Percentiles rank a stretch among this genome's conserved stretches.
These are phyloP conservation scores for Rhabditoides inermis DNA, from an alignment of 2,888 invertebrate genomes.

Conservation along the genomic window DNA sequence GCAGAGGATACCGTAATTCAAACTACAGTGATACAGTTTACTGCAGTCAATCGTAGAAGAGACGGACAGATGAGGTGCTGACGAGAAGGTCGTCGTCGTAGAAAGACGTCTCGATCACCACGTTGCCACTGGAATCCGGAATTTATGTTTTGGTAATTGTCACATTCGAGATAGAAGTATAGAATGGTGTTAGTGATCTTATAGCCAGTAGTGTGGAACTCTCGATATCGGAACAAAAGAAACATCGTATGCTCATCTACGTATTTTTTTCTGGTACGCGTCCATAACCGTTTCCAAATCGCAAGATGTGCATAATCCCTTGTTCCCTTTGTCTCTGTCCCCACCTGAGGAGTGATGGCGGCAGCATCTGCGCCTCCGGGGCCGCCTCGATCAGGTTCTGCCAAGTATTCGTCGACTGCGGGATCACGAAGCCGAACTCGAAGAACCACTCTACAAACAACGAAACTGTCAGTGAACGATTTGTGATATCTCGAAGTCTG, in stretches of 20 bases:
- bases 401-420: conserved; percentile 98
- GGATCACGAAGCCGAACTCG: conserved; percentile 97
- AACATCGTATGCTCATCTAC: too few relatives aligned
- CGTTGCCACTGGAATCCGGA: conserved; percentile 84
- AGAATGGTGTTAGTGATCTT: too few relatives aligned
- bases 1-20: too few relatives aligned
- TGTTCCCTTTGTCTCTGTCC: neutral
- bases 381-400: conserved; percentile 96
- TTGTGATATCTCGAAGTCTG: too few relatives aligned
- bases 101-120: conserved; percentile 91
- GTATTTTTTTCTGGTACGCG: too few relatives aligned
- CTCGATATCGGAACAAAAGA: too few relatives aligned
- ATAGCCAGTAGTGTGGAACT: too few relatives aligned
- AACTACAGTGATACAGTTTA: too few relatives aligned
- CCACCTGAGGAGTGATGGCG: conserved; percentile 92
- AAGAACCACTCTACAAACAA: conserved; percentile 87
- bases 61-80: conserved; percentile 83
- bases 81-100: conserved; percentile 87
- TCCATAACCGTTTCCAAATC: too few relatives aligned
- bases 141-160: too few relatives aligned
- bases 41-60: conserved; percentile 90
- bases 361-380: conserved; percentile 99
- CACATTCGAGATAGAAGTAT: too few relatives aligned
- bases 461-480: too few relatives aligned
- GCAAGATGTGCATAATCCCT: neutral